Base-by-base conservation (phyloP, 2,113 vertebrate species). In the Phyllostomus hastatus region DNA sequence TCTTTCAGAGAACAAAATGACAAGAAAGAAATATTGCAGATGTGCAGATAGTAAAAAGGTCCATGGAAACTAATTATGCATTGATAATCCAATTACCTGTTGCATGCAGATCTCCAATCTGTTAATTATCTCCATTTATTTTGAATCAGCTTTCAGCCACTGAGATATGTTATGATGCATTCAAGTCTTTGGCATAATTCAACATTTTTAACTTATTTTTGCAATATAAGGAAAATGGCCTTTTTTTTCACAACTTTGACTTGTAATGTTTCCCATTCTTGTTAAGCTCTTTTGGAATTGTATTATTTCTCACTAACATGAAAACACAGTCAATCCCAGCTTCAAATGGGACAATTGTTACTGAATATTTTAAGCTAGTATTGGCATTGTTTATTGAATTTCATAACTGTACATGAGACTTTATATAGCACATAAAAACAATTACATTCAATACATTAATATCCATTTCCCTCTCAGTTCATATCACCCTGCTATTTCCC, bases 61-160 rank as follows among this genome's bases (percentile, higher is more conserved):
- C 97, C 97, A 91, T 97, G 79, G 95, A 98, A 98, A 98, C 87
- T 97, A 98, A 98, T 98, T 98, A 98, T 97, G 96, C 85, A 93
- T 88, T 86, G 97, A 97, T 98, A 98, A 98, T 98, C 91, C 94
- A 98, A 98, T 98, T 98, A 97, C 96, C 93, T 98, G 83, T 97
- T 98, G 94, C 98, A 98, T 98, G 92, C 96, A 98, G 97, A 98
- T 98, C 93, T 98, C 97, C 97, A 97, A 95, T 98, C 97, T 96
- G 97, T 98, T 98, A 98, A 98, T 98, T 98, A 98, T 96, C 80
- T 98, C 95, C 90, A 98, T 98, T 98, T 97, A 98, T 98, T 98
- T 94, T 97, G 91, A 97, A 95, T 97, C 97, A 97, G 64, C 96
- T 98, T 97, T 98, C 97, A 46, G 43, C 95, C 97, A 93, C 91